Percentiles rank a stretch among this genome's conserved stretches.
Conservation (phyloP, 53 echinoderm and acorn worm genomes). For the Zoroaster sp. region DNA sequence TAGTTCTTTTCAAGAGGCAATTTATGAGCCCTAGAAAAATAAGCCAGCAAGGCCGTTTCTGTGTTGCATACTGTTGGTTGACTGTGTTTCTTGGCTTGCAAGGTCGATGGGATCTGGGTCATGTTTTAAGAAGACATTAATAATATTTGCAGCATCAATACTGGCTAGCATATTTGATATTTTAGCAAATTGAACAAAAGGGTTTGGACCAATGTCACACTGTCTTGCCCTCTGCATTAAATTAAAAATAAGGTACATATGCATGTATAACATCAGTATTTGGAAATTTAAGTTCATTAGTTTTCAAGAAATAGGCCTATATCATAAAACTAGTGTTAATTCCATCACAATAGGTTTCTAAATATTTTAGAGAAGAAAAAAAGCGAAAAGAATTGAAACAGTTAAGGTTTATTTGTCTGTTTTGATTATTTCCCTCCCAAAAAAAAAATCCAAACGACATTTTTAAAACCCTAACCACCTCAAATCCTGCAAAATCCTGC, state of each 20-base stretch:
- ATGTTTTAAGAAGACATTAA: background rate
- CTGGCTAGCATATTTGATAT: background rate
- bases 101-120: constrained; percentile 35
- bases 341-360: too few species aligned
- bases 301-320: background rate
- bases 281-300: background rate
- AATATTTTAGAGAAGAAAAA: too few species aligned
- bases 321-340: too few species aligned
- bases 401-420: background rate
- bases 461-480: too few species aligned
- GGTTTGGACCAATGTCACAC: background rate
- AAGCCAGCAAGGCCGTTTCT: background rate
- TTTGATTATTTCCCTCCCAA: background rate
- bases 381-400: too few species aligned
- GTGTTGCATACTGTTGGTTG: background rate
- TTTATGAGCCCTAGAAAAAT: constrained; percentile 7
- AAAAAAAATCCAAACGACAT: too few species aligned
- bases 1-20: background rate
- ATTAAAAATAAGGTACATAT: too few species aligned
- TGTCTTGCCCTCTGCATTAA: background rate
- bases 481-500: too few species aligned
- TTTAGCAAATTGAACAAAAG: background rate
- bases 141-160: background rate
- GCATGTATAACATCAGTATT: too few species aligned
- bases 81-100: background rate